Evolutionary conservation across 1,140 invertebrate genomes (phyloP).

Genomic region (Drosophila repleta): DNA sequence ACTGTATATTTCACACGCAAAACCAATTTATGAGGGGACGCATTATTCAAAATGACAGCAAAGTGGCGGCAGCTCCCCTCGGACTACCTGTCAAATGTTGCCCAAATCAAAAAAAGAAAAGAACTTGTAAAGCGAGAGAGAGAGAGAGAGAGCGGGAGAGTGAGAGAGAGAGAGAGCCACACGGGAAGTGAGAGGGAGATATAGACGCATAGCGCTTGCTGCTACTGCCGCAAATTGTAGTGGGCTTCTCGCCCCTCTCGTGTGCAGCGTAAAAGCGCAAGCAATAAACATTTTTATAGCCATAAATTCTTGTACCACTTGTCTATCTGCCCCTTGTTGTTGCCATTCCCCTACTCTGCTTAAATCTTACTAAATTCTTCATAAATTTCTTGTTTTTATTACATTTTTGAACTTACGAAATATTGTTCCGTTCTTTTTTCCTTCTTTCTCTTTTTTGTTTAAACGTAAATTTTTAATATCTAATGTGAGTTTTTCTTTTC

Average conservation of each 20-base stretch:
- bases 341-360: not conserved
- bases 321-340: conserved; percentile 23
- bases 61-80: conserved; percentile 35
- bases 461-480: conserved; percentile 65
- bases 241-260: conserved; percentile 1
- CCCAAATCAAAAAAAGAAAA: not conserved
- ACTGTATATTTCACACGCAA: conserved; percentile 46
- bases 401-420: conserved; percentile 76
- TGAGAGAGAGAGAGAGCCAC: not conserved
- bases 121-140: conserved; percentile 6
- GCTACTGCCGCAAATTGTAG: conserved; percentile 2
- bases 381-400: conserved; percentile 79
- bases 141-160: too few species aligned
- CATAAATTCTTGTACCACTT: conserved; percentile 71
- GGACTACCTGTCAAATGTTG: conserved; percentile 66
- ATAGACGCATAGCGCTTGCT: not conserved
- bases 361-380: conserved; percentile 70
- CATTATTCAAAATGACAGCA: conserved; percentile 76
- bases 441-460: conserved; percentile 26
- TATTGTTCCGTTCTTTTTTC: conserved; percentile 19
- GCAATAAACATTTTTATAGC: conserved; percentile 80
- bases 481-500: conserved; percentile 58
- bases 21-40: conserved; percentile 65
- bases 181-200: too few species aligned
- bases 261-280: conserved; percentile 56